A percentile compares a stretch with the other conserved stretches of the same genome.
phyloP scores from a whole-genome alignment of 2,113 vertebrate species.

The Natator depressus region DNA sequence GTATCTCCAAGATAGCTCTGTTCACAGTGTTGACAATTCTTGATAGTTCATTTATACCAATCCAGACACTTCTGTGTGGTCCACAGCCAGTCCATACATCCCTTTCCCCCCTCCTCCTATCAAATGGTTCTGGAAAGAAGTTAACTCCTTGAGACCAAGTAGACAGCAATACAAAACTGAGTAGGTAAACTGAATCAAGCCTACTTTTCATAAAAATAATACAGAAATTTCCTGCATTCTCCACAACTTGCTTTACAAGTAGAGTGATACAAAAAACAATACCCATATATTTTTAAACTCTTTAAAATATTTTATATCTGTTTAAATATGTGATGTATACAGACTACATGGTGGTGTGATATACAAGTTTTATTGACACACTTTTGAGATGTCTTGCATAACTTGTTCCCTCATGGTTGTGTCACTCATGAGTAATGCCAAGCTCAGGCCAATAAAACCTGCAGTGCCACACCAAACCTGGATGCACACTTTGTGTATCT shows the following conservation, averaged over 20 bases:
- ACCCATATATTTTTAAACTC: neutral
- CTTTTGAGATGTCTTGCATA: neutral
- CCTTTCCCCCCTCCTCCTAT: neutral
- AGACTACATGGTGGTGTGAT: neutral
- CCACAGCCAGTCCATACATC: neutral
- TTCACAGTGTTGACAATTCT: neutral
- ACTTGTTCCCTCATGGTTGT: neutral
- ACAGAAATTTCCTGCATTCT: neutral
- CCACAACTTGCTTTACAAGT: neutral
- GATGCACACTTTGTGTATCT: neutral
- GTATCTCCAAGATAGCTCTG: constrained; percentile 7
- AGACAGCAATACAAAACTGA: neutral
- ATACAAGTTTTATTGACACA: neutral
- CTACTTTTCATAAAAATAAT: neutral
- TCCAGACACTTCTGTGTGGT: neutral
- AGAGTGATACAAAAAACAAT: neutral
- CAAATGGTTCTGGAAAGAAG: neutral
- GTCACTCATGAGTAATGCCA: neutral
- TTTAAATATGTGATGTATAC: neutral
- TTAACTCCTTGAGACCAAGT: neutral
- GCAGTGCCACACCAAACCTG: neutral
- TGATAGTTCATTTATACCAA: neutral
- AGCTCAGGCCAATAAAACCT: constrained; percentile 4
- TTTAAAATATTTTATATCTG: neutral
- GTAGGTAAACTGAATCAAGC: neutral